phyloP scores from a whole-genome alignment of 2,797 vertebrate species.

The Pitangus sulphuratus region DNA sequence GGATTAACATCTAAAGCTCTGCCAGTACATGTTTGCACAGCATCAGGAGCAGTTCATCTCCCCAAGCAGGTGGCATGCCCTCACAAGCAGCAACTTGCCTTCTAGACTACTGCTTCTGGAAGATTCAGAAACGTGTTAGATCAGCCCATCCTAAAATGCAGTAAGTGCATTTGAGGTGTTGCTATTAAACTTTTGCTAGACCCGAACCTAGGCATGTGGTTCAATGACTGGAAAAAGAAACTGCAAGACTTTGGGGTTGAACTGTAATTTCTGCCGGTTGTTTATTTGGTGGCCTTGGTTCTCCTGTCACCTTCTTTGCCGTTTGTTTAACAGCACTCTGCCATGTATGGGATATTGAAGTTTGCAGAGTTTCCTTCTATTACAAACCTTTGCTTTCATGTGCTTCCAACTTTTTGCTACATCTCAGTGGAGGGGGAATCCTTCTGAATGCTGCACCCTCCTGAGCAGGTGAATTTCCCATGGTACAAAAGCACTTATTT shows the following conservation, averaged over 20 bases:
- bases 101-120: not conserved
- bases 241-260: not conserved
- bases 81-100: not conserved
- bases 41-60: not conserved
- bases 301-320: not conserved
- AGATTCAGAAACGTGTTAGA: not conserved
- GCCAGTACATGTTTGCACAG: not conserved
- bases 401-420: not conserved
- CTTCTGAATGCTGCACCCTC: rapidly evolving
- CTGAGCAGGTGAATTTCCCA: not conserved
- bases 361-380: not conserved
- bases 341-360: not conserved
- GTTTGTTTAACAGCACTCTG: not conserved
- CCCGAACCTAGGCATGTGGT: not conserved
- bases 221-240: not conserved
- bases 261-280: not conserved
- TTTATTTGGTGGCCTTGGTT: not conserved
- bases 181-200: not conserved
- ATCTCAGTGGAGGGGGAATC: not conserved
- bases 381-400: not conserved
- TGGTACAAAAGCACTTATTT: not conserved
- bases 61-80: not conserved
- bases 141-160: not conserved
- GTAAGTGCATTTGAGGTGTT: not conserved
- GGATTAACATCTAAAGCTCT: not conserved